Conservation (phyloP, 2,113 vertebrate genomes). For the Zapornia atra region DNA sequence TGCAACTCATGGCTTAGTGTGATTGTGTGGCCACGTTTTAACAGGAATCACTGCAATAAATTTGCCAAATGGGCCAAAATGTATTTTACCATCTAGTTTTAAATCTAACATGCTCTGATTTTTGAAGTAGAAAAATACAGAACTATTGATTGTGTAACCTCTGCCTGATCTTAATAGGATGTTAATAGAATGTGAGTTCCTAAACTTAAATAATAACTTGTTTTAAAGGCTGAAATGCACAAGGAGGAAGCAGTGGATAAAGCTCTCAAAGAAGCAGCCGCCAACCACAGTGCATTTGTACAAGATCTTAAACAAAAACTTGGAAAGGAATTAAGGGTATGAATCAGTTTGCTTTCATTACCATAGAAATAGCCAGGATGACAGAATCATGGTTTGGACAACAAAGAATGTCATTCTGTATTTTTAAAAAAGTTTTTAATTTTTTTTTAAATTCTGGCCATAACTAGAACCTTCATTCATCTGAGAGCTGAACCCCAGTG, state of each 20-base stretch:
- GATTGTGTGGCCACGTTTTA: neutral
- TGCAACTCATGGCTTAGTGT: neutral
- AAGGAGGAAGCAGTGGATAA: constrained; percentile 68
- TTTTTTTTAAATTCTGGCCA: neutral
- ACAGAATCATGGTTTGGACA: neutral
- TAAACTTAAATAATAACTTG: neutral
- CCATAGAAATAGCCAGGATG: neutral
- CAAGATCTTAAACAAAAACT: constrained; percentile 51
- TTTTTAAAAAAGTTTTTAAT: neutral
- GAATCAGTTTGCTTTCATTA: neutral
- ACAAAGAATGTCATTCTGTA: neutral
- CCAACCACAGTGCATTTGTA: constrained; percentile 31
- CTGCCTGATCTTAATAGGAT: neutral
- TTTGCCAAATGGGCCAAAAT: neutral
- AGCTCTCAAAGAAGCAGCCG: constrained; percentile 49
- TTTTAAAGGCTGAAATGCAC: constrained; percentile 60
- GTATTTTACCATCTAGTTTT: neutral
- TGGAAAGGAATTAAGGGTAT: constrained; percentile 46
- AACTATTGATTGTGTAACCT: neutral
- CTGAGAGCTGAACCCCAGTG: neutral
- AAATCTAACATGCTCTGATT: neutral
- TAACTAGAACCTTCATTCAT: neutral
- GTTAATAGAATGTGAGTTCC: neutral
- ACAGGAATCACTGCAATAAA: neutral
- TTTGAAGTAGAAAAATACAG: neutral